Evolutionary conservation across 2,888 invertebrate species (phyloP).

Genomic region (Metallyticus violacea): DNA sequence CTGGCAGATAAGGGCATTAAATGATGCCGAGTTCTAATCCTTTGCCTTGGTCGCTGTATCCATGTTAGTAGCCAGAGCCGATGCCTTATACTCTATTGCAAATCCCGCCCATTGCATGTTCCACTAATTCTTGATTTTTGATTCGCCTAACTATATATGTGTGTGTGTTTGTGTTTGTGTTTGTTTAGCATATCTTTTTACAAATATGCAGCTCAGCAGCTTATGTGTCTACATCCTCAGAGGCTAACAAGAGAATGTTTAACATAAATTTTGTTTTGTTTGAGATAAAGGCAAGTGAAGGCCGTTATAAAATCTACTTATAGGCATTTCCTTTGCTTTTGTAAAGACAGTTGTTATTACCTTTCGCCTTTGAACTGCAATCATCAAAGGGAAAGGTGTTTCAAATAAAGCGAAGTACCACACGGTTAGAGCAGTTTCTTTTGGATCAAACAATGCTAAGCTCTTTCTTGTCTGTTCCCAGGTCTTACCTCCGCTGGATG

Average conservation of each 20-base stretch:
- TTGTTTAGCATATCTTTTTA: too few relatives aligned
- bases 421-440: not conserved
- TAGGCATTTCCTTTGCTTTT: not conserved
- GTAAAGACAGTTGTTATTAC: not conserved
- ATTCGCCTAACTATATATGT: too few relatives aligned
- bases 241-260: not conserved
- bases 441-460: not conserved
- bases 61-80: too few relatives aligned
- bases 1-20: too few relatives aligned
- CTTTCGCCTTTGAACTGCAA: not conserved
- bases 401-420: not conserved
- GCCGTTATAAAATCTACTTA: not conserved
- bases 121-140: too few relatives aligned
- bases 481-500: slow-evolving; percentile 89
- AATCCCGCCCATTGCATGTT: too few relatives aligned
- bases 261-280: not conserved
- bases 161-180: too few relatives aligned
- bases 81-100: too few relatives aligned
- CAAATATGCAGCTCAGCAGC: not conserved
- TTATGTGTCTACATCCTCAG: not conserved
- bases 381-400: not conserved
- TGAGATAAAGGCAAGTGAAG: not conserved
- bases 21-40: too few relatives aligned
- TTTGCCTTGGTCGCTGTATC: too few relatives aligned
- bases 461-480: slow-evolving; percentile 46